phyloP scores from a whole-genome alignment of 92 coral and sea anemone species.

The Paragorgia papillata region DNA sequence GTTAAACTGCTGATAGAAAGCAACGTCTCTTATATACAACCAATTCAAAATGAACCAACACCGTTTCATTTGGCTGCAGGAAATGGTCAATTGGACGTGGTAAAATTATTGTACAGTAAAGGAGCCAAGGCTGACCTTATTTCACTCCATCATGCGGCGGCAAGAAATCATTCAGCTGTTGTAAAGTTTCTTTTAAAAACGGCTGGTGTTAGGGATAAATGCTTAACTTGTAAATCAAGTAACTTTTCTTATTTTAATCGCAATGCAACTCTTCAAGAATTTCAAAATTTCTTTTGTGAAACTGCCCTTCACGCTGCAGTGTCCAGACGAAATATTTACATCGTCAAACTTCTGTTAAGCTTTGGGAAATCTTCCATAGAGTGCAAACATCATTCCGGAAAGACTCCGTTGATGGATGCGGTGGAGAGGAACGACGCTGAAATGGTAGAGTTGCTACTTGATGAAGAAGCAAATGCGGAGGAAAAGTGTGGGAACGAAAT shows the following conservation, averaged over 20 bases:
- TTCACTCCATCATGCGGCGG: constrained; percentile 73
- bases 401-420: constrained; percentile 70
- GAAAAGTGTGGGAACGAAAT: constrained; percentile 40
- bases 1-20: constrained; percentile 51
- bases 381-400: constrained; percentile 63
- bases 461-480: constrained; percentile 44
- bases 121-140: constrained; percentile 62
- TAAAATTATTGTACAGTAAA: constrained; percentile 38
- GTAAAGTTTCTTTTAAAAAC: constrained; percentile 49
- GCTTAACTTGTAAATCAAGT: constrained; percentile 35
- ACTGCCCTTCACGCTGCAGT: constrained; percentile 73
- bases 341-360: constrained; percentile 46
- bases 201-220: constrained; percentile 44
- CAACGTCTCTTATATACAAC: constrained; percentile 13
- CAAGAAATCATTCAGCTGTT: constrained; percentile 52
- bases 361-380: constrained; percentile 21
- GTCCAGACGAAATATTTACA: constrained; percentile 40
- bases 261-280: constrained; percentile 28
- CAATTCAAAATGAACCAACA: constrained; percentile 38
- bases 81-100: constrained; percentile 60
- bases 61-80: constrained; percentile 66
- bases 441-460: constrained; percentile 42
- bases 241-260: background rate
- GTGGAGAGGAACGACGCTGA: constrained; percentile 48
- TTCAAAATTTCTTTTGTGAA: constrained; percentile 56